These are phyloP conservation scores for Calliphora vicina DNA, from an alignment of 1,140 invertebrate genomes.

Conservation along the genomic window DNA sequence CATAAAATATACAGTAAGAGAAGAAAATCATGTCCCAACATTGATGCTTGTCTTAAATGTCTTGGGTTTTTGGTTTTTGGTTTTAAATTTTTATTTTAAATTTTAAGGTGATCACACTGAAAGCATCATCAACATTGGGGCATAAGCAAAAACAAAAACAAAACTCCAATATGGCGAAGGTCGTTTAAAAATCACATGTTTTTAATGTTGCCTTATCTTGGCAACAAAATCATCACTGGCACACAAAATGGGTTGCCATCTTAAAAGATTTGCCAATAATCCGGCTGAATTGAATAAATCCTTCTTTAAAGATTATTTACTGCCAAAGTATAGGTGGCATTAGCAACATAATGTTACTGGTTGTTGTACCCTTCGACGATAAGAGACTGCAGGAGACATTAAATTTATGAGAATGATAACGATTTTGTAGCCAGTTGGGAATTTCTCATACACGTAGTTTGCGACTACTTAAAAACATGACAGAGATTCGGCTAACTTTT, in stretches of 20 bases:
- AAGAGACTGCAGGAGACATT: too few species aligned
- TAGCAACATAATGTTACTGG: too few species aligned
- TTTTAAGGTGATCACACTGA: slow-evolving; percentile 1
- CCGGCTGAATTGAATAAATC: neutral
- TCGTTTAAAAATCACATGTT: slow-evolving; percentile 26
- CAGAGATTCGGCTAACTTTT: too few species aligned
- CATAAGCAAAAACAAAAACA: neutral
- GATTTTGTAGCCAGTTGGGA: too few species aligned
- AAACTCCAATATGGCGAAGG: slow-evolving; percentile 5
- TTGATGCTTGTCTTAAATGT: slow-evolving; percentile 27
- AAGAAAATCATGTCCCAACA: slow-evolving; percentile 18
- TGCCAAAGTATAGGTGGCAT: neutral
- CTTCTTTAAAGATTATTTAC: neutral
- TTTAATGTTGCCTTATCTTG: slow-evolving; percentile 7
- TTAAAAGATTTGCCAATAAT: neutral
- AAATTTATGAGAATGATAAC: too few species aligned
- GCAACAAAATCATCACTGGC: slow-evolving; percentile 21
- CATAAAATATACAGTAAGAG: slow-evolving; percentile 21
- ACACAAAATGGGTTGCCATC: neutral
- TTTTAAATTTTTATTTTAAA: neutral
- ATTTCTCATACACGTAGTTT: too few species aligned
- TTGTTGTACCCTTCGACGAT: too few species aligned
- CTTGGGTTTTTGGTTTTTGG: neutral
- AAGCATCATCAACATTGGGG: slow-evolving; percentile 11
- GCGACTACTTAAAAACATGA: too few species aligned